Base-by-base conservation (phyloP, 2,797 vertebrate genomes). In the Siniperca undulata region DNA sequence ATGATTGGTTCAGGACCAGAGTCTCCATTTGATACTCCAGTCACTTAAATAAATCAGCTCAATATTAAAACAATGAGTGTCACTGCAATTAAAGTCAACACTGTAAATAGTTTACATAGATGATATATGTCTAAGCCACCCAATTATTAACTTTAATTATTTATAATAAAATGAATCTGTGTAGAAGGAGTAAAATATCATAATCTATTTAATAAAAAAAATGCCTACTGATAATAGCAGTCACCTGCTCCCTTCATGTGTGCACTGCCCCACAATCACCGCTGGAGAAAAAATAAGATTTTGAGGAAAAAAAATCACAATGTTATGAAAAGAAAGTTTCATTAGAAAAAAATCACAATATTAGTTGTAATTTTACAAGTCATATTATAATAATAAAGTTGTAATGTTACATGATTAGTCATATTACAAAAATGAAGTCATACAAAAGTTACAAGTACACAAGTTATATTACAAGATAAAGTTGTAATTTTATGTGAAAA, bases 61-160 rank as follows among this genome's bases (percentile, higher is more conserved):
- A 20, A 53, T 67, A 17, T 72, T 50, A 50, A 70, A 76, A 62
- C 55, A 17, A 16, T 3, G 12, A 65, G 67, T 60, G 42, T 62
- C n/a, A 22, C 68, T 65, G 52, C 24, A 42, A 40, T 64, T 58
- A n/a, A 14, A 78, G 34, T 74, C 27, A 40, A 64, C 38, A 56
- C 79, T 83, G 78, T 85, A 82, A 80, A 79, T 87, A 38, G 44
- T 81, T 7, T 24, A 11, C 56, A 67, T 16, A 74, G 58, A 77
- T 38, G 19, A 62, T 56, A 48, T 69, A 56, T 65, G 70, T 53
- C 16, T 83, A 68, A 64, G n/a, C 20, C 34, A 27, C n/a, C 60
- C 30, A 52, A 48, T 56, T 22, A 79, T 58, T 71, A 42, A 82
- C 27, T 70, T 22, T 60, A 44, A 77, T 72, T 77, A 72, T 78